These are phyloP conservation scores for Pyrocephalus nanus DNA, from an alignment of 2,797 vertebrate species.

Conservation along the genomic window DNA sequence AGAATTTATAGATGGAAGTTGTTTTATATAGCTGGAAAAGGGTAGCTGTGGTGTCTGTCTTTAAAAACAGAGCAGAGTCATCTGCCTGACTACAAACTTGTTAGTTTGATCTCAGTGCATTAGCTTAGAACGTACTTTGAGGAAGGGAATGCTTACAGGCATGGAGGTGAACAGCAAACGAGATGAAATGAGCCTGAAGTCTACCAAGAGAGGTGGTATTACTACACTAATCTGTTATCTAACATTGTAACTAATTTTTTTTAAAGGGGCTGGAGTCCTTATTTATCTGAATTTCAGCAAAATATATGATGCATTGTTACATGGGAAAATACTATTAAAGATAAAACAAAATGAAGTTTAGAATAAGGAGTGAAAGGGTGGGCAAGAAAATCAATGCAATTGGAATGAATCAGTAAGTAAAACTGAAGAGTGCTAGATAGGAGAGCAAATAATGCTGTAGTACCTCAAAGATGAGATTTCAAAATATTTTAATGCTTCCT, in stretches of 20 bases:
- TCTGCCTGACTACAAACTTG: background rate
- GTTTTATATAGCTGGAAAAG: background rate
- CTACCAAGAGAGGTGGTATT: background rate
- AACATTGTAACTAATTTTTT: background rate
- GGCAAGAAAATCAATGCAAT: background rate
- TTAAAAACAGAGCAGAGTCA: background rate
- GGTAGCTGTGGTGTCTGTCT: background rate
- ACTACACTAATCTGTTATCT: background rate
- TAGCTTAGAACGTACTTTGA: background rate
- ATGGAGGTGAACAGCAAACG: background rate
- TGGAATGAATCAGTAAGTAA: background rate
- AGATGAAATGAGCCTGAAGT: background rate
- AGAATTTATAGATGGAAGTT: background rate
- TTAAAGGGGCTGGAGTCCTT: background rate
- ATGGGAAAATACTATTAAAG: background rate
- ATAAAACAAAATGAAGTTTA: background rate
- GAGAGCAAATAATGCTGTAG: background rate
- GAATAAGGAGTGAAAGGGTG: background rate
- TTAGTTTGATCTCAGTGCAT: background rate
- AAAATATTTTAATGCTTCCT: background rate
- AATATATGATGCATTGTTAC: background rate
- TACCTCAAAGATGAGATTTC: background rate
- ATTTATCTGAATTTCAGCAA: background rate
- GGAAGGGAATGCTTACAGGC: background rate
- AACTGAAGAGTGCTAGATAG: background rate